These are phyloP conservation scores for Thymelicus sylvestris DNA, from an alignment of 2,888 invertebrate species.

Conservation along the genomic window DNA sequence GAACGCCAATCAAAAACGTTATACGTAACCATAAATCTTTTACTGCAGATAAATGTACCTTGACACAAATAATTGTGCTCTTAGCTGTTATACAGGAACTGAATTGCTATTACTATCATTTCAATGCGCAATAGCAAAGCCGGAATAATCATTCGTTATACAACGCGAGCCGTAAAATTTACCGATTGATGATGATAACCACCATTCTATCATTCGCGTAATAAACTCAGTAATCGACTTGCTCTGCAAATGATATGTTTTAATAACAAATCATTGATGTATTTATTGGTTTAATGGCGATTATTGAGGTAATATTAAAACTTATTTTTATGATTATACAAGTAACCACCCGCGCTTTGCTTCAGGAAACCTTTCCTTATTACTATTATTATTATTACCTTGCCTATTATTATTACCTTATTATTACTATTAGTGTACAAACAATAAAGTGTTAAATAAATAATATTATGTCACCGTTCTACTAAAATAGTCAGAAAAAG, in stretches of 20 bases:
- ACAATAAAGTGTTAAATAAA: no score
- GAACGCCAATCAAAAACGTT: not conserved
- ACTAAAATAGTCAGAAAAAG: no score
- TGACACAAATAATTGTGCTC: slow-evolving; percentile 16
- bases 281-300: not conserved
- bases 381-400: no score
- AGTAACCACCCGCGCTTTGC: no score
- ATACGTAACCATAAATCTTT: slow-evolving; percentile 18
- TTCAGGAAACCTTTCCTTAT: no score
- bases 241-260: not conserved
- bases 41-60: slow-evolving; percentile 18
- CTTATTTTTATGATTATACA: no score
- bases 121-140: slow-evolving; percentile 10
- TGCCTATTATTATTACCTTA: no score
- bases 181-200: slow-evolving; percentile 1
- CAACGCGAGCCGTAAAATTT: slow-evolving; percentile 15
- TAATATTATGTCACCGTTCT: no score
- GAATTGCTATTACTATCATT: slow-evolving; percentile 27
- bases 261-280: not conserved
- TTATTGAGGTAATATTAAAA: no score
- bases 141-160: slow-evolving; percentile 18
- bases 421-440: no score
- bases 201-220: not conserved
- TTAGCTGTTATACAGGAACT: slow-evolving; percentile 8
- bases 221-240: slow-evolving; percentile 3